Percentiles rank a stretch among this genome's conserved stretches.
These are phyloP conservation scores for Araneus ventricosus DNA, from an alignment of 1,140 invertebrate species.

Conservation along the genomic window DNA sequence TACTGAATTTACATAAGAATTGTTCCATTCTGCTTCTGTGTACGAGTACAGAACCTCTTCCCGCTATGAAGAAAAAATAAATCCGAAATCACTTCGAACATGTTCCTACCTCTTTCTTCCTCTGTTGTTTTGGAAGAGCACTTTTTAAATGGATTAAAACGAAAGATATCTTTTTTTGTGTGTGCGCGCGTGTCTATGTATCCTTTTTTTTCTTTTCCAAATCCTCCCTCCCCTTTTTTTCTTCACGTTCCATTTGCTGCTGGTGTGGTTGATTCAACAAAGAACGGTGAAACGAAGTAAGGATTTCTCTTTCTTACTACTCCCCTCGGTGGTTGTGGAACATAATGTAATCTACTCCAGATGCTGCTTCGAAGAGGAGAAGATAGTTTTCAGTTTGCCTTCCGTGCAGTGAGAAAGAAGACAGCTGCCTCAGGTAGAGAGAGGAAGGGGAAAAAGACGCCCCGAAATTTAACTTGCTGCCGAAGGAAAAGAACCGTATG, in stretches of 20 bases:
- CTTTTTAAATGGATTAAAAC: conserved; percentile 61
- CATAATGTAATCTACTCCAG: conserved; percentile 49
- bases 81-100: conserved; percentile 2
- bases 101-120: conserved; percentile 3
- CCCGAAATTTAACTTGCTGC: conserved; percentile 9
- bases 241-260: conserved; percentile 34
- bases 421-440: conserved; percentile 22
- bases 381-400: conserved; percentile 40
- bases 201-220: neutral
- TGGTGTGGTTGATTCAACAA: conserved; percentile 12
- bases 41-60: neutral
- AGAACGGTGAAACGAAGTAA: conserved; percentile 29
- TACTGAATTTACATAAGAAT: conserved; percentile 9
- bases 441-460: neutral
- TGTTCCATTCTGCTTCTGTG: neutral
- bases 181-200: neutral
- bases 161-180: neutral
- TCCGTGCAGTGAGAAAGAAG: conserved; percentile 49
- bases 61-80: neutral
- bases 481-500: neutral
- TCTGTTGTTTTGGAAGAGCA: conserved; percentile 41
- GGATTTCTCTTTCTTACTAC: conserved; percentile 24
- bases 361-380: conserved; percentile 37
- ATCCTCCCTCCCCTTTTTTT: neutral
- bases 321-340: neutral